Conservation (phyloP, 2,888 invertebrate genomes). For the Mellilla xanthometata region DNA sequence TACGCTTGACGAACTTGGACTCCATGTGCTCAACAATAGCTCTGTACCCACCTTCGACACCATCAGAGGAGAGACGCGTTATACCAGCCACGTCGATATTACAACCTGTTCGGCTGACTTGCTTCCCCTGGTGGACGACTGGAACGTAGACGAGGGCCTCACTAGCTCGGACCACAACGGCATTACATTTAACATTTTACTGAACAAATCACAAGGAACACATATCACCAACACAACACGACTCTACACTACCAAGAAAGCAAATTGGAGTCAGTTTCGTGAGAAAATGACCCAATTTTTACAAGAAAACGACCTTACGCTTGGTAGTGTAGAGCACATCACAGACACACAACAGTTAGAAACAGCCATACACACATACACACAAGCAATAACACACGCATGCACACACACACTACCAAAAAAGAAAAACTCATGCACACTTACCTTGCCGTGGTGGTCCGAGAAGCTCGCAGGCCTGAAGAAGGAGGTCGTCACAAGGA, state of each 20-base stretch:
- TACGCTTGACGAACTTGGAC: no score
- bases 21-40: no score
- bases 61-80: no score
- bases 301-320: background rate
- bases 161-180: background rate
- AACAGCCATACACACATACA: background rate
- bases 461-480: background rate
- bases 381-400: background rate
- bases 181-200: no score
- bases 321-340: background rate
- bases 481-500: background rate
- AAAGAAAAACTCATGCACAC: background rate
- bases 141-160: background rate
- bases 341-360: constrained; percentile 1
- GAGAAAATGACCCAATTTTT: background rate
- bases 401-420: background rate
- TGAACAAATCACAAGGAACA: no score
- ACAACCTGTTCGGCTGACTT: no score
- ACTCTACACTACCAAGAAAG: no score
- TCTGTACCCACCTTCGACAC: no score
- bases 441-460: constrained; percentile 12
- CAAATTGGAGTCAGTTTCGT: background rate
- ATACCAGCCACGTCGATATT: no score
- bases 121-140: background rate
- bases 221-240: no score